A percentile compares a stretch with the other conserved stretches of the same genome.
Evolutionary conservation across 2,113 vertebrate genomes (phyloP).

Genomic region (Eptatretus burgeri): DNA sequence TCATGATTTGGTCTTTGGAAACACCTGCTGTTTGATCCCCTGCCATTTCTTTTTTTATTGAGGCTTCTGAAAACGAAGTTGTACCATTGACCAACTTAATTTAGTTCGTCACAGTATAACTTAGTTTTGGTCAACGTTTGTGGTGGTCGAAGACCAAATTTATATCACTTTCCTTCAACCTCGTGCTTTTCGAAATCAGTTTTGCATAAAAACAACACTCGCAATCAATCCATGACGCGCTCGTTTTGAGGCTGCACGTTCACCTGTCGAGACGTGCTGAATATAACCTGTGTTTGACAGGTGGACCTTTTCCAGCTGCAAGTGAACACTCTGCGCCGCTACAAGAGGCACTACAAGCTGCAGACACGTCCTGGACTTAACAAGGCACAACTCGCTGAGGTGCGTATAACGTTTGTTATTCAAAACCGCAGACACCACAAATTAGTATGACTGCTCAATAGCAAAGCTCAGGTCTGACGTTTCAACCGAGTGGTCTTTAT

Average conservation of each 20-base stretch:
- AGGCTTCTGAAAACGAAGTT: neutral
- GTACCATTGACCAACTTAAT: conserved; percentile 7
- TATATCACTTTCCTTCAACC: neutral
- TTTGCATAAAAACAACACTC: too few relatives aligned
- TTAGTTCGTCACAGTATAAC: conserved; percentile 7
- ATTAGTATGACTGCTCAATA: too few relatives aligned
- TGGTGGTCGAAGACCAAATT: neutral
- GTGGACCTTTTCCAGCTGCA: conserved; percentile 94
- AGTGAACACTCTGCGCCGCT: conserved; percentile 76
- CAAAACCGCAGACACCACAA: too few relatives aligned
- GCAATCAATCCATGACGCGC: neutral
- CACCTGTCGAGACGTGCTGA: neutral
- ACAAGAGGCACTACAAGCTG: conserved; percentile 91
- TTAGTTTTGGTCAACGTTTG: neutral
- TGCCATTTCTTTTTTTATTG: too few relatives aligned
- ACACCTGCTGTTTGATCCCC: too few relatives aligned
- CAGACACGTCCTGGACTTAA: conserved; percentile 87
- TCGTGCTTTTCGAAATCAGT: conserved; percentile 2
- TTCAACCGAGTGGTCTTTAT: too few relatives aligned
- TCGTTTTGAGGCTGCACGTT: too few relatives aligned
- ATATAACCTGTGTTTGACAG: conserved; percentile 16
- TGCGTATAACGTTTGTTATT: conserved; percentile 13
- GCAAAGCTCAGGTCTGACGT: too few relatives aligned
- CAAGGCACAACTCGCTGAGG: conserved; percentile 92
- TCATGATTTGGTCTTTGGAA: too few relatives aligned